These are phyloP conservation scores for Oncorhynchus mykiss DNA, from an alignment of 2,113 vertebrate genomes.

Conservation along the genomic window DNA sequence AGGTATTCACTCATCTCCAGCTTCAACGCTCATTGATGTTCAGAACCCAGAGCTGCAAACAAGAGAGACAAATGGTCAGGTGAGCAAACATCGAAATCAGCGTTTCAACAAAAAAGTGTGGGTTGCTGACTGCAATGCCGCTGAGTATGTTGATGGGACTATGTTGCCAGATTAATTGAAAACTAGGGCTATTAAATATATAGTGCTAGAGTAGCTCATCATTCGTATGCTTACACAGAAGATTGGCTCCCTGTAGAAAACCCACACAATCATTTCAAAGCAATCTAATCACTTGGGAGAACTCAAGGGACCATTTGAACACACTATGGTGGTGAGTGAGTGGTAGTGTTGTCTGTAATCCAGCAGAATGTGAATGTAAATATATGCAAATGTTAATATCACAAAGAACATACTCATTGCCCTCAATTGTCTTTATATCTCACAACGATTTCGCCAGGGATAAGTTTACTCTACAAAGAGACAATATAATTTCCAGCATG, in stretches of 20 bases:
- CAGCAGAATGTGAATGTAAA: neutral
- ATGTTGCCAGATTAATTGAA: conserved; percentile 5
- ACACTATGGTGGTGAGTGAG: neutral
- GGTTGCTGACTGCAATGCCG: neutral
- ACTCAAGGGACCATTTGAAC: conserved; percentile 1
- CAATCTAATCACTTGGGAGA: neutral
- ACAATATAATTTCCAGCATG: neutral
- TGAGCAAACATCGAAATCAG: neutral
- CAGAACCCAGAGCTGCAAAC: conserved; percentile 49
- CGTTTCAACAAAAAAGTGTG: neutral
- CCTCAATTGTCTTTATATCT: neutral
- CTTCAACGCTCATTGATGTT: conserved; percentile 55
- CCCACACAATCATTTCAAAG: conserved; percentile 1
- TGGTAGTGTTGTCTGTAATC: neutral
- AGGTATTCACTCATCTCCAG: conserved; percentile 18
- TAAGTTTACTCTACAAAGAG: neutral
- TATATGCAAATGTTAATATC: neutral
- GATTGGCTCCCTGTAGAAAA: neutral
- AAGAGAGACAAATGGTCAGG: neutral
- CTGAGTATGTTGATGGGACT: neutral
- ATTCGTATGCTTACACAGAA: neutral
- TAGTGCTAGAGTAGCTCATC: neutral
- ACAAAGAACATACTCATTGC: neutral
- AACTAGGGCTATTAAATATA: conserved; percentile 4
- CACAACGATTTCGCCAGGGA: neutral